Evolutionary conservation across 2,113 vertebrate species (phyloP), one percentile per base, ranked within the genome.

Genomic region (Sitta europaea): DNA sequence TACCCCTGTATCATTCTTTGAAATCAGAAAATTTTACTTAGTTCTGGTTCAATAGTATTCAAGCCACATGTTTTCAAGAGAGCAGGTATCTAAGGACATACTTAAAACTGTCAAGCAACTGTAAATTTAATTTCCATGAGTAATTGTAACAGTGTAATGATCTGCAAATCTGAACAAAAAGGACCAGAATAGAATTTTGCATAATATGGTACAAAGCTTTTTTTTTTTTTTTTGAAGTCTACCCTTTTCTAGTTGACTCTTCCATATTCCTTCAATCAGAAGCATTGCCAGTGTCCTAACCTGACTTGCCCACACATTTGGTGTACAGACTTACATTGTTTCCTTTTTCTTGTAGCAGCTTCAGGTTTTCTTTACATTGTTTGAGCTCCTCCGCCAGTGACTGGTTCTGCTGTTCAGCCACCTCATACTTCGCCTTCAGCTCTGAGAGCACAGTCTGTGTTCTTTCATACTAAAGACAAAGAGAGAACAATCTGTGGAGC

Each of bases 261-360:
- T 57, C 19, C 7, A 25, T 9, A 66, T 14, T 70, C 31, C 54
- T 73, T 58, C 47, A 59, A 33, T 12, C 35, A 88, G 89, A 22
- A 55, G 35, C 50, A 65, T 0, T 50, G 14, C 47, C 80, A 74
- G 83, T 43, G 61, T 92, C 86, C 96, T n/a, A 91, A 84, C 36
- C 73, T 61, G 47, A 93, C 48, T 62, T 47, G 67, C 91, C 88
- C 72, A 91, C 50, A 59, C 28, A 86, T 74, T 92, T 75, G 88
- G 94, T 88, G n/a, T n/a, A 92, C 57, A 96, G 73, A 98, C 99
- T 99, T 98, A 99, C 99, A 78, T 98, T 99, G 97, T 98, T 98
- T 98, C 98, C 98, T 98, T 99, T 99, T 95, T 99, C 99, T 98
- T 98, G 99, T 94, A 99, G 98, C 97, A 99, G 98, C 98, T 99